These are phyloP conservation scores for Passer domesticus DNA, from an alignment of 2,113 vertebrate genomes.

Conservation along the genomic window DNA sequence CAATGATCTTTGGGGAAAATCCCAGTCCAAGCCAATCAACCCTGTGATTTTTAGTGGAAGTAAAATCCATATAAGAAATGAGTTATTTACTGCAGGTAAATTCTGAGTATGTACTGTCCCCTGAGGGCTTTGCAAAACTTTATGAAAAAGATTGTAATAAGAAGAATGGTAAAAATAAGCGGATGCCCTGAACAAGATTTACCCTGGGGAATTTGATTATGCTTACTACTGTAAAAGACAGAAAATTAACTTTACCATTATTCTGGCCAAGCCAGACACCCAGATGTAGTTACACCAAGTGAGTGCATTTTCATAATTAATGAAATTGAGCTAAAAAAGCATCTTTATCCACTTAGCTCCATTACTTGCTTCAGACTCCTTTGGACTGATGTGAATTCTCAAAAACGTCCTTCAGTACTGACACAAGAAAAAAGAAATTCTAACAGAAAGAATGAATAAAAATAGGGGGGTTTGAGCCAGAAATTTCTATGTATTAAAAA, in stretches of 20 bases:
- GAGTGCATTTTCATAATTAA: constrained; percentile 24
- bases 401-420: background rate
- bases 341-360: background rate
- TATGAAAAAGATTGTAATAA: accelerated
- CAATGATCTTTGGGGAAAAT: background rate
- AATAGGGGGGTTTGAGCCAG: background rate
- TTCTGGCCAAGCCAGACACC: background rate
- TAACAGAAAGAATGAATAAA: background rate
- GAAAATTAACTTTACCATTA: background rate
- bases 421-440: background rate
- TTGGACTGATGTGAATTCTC: background rate
- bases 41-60: background rate
- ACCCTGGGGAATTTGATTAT: background rate
- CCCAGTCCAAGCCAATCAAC: background rate
- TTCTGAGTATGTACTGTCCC: background rate
- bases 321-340: background rate
- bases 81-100: background rate
- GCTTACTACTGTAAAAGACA: background rate
- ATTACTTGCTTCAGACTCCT: background rate
- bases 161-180: background rate
- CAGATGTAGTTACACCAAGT: background rate
- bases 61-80: background rate
- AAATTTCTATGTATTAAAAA: background rate
- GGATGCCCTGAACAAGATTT: background rate
- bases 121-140: background rate